Percentiles rank a stretch among this genome's conserved stretches.
Conservation (phyloP, 2,888 invertebrate species). For the Drosophila helvetica region DNA sequence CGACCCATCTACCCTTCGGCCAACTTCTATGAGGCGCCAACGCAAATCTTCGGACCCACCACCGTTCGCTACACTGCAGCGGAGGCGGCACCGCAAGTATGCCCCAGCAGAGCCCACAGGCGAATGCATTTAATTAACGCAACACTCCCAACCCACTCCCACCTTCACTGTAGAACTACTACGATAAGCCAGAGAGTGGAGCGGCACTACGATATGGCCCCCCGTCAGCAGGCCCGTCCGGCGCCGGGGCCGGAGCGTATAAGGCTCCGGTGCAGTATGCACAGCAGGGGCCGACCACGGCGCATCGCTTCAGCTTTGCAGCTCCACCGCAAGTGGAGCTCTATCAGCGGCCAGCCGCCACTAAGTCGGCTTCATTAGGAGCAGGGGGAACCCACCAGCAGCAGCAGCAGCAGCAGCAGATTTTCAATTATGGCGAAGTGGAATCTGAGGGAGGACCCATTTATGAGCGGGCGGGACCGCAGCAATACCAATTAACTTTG, state of each 20-base stretch:
- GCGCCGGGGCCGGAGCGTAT: neutral
- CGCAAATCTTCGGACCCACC: constrained; percentile 65
- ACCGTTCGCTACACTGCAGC: constrained; percentile 75
- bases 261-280: constrained; percentile 18
- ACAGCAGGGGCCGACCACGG: constrained; percentile 21
- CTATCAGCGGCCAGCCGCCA: constrained; percentile 51
- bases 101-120: neutral
- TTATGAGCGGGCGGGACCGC: constrained; percentile 56
- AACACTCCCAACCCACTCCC: neutral
- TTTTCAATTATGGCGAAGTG: constrained; percentile 57
- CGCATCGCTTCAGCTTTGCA: constrained; percentile 63
- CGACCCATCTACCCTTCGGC: constrained; percentile 64
- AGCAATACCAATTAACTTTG: constrained; percentile 44
- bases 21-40: constrained; percentile 54
- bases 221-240: constrained; percentile 10
- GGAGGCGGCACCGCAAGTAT: constrained; percentile 67
- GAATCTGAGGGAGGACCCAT: constrained; percentile 48
- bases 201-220: constrained; percentile 59
- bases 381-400: constrained; percentile 25
- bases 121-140: constrained; percentile 49
- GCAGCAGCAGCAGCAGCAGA: constrained; percentile 25
- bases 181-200: constrained; percentile 48
- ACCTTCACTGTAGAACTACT: constrained; percentile 48
- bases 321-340: constrained; percentile 66
- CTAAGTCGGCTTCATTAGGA: constrained; percentile 6